Base-by-base conservation (phyloP, 2,888 invertebrate genomes). In the Orthonevra nobilis region DNA sequence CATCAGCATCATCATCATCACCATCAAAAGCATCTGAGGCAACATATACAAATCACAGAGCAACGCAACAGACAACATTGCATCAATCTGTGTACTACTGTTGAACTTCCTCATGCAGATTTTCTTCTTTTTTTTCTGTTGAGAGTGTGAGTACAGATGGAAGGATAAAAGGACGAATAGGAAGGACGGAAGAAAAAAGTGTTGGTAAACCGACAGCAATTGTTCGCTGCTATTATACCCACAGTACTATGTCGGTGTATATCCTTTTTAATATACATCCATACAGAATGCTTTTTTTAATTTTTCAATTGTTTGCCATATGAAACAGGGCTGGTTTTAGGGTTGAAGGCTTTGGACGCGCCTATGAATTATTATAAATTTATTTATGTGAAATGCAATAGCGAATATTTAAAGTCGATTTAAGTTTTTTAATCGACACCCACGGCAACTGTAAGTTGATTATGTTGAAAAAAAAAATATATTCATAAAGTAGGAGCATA, bases 151-250 rank as follows among this genome's bases (percentile, higher is more conserved):
- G 28, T 20, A 40, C 50, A 61, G 46, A 66, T 66, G 66, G 66
- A 36, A 28, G 64, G 9, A 48, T 79, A 56, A 73, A 68, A 79
- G 79, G 54, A 79, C 66, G 68, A 63, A 61, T 54, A 72, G 48
- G 61, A 56, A 73, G 40, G 54, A 56, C 56, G 52, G 20, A 23
- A 64, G 30, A 46, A 20, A 72, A 79, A 61, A 79, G 79, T 79
- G 79, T 79, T 73, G 72, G 79, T 73, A 79, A 79, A 79, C 79
- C 79, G 79, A 79, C 79, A 79, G 79, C 79, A 79, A 79, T 79
- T 79, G 79, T 79, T 79, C 48, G 61, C 72, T 68, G 72, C 79
- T 79, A 66, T 79, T 61, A 79, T 79, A 60, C 20, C 38, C 58
- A 48, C 34, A 48, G 34, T 28, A 30, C 64, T 77, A 64, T 79